A percentile compares a stretch with the other conserved stretches of the same genome.
phyloP scores from a whole-genome alignment of 2,113 vertebrate species.

The Petrocephalus zakoni region DNA sequence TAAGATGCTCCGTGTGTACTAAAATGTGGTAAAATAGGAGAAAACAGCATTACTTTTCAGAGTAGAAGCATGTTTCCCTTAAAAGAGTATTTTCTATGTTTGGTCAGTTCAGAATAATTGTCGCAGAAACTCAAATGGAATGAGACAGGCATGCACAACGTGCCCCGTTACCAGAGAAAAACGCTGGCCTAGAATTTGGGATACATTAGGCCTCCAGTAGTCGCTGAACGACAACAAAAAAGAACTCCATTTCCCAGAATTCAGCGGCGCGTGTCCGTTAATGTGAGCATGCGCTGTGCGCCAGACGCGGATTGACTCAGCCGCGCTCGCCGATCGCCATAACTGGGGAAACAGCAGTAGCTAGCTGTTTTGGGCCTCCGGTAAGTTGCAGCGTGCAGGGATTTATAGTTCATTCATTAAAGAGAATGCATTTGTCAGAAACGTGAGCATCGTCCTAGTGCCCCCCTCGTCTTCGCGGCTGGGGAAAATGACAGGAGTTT shows the following conservation, averaged over 20 bases:
- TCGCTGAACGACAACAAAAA: not conserved
- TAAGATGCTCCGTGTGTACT: not conserved
- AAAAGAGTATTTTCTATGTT: not conserved
- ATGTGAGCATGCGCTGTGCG: slow-evolving; percentile 42
- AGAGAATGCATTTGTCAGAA: slow-evolving; percentile 9
- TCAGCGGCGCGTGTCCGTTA: slow-evolving; percentile 10
- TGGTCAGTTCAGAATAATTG: not conserved
- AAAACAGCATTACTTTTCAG: not conserved
- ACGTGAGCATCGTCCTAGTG: slow-evolving; percentile 32
- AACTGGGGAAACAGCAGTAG: slow-evolving; percentile 52
- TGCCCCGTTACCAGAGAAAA: not conserved
- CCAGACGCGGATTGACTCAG: slow-evolving; percentile 39
- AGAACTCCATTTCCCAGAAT: slow-evolving; percentile 46
- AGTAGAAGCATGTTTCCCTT: not conserved
- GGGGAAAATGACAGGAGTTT: not conserved
- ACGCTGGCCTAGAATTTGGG: not conserved
- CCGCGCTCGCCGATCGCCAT: slow-evolving; percentile 51
- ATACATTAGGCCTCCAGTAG: not conserved
- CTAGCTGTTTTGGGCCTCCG: slow-evolving; percentile 52
- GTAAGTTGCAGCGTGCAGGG: slow-evolving; percentile 49
- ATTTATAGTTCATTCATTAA: not conserved
- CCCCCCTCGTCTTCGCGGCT: not conserved
- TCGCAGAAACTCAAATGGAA: not conserved
- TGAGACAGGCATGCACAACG: not conserved
- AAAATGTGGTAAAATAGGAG: not conserved